Evolutionary conservation across 2,113 vertebrate species (phyloP), one percentile per base, ranked within the genome.

Genomic region (Carollia perspicillata): DNA sequence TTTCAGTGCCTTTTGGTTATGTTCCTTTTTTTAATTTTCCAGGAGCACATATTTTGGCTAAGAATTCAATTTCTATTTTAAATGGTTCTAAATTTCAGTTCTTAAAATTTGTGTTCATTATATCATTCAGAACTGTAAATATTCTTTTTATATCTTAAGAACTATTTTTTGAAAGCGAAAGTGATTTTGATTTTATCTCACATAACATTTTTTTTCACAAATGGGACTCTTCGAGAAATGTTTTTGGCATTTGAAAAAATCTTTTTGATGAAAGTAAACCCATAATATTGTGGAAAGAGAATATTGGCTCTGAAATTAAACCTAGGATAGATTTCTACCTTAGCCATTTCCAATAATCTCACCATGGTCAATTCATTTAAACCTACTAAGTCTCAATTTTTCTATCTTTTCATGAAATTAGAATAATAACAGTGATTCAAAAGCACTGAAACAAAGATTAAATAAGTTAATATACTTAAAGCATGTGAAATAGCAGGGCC

Each of bases 1-100:
- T 97, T 97, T 96, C 97, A 97, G 89, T 97, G 97, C 89, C 96
- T 98, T 97, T 98, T 97, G 97, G 97, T 97, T 97, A 97, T 97
- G 85, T 96, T 97, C 95, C 83, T 94, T 97, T 97, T 97, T 96
- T 97, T 96, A 96, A 91, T 97, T 97, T 97, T 97, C 85, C 86
- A 97, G 96, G 90, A 98, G 96, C 83, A 94, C 85, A 84, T 89
- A 98, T 96, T 97, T 97, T 98, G 97, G 97, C 96, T 98, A 97
- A 96, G 95, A 97, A 97, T 94, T 97, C 83, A 95, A 95, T 96
- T 98, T 95, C 97, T 97, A 94, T 97, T 98, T 98, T 98, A 97
- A 98, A 97, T 96, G 78, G 55, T 93, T 96, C 89, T 94, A 95
- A 92, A 96, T 93, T 97, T 95, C 96, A 95, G 30, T 95, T 97